A percentile compares a stretch with the other conserved stretches of the same genome.
phyloP scores from a whole-genome alignment of 2,113 vertebrate genomes.

The Etheostoma spectabile region DNA sequence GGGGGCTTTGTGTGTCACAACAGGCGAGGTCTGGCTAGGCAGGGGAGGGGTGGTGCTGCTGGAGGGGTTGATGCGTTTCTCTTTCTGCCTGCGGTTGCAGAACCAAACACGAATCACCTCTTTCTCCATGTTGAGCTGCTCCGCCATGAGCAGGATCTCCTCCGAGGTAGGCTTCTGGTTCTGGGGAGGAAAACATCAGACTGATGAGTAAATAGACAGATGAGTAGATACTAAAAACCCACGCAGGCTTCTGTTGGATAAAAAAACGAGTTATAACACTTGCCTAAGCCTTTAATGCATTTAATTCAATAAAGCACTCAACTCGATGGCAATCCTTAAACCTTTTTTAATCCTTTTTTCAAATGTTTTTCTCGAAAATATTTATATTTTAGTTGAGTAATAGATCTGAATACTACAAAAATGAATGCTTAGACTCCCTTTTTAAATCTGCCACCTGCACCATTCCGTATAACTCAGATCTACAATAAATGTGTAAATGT shows the following conservation, averaged over 20 bases:
- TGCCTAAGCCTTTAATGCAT: background rate
- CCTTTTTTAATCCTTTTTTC: too few species aligned
- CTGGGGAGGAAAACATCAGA: conserved; percentile 68
- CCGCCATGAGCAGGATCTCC: conserved; percentile 93
- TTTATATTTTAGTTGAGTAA: too few species aligned
- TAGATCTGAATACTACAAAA: background rate
- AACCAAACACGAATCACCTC: conserved; percentile 96
- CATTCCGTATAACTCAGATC: background rate
- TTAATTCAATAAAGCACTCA: too few species aligned
- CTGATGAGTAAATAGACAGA: background rate
- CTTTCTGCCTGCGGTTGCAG: conserved; percentile 95
- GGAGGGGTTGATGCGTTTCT: conserved; percentile 94
- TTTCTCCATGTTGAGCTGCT: conserved; percentile 96
- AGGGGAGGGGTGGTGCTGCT: conserved; percentile 90
- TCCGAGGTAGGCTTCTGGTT: conserved; percentile 97
- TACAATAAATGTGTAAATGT: background rate
- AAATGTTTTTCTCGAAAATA: too few species aligned
- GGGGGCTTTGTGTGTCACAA: conserved; percentile 84
- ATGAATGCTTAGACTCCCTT: background rate
- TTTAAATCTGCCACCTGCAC: background rate
- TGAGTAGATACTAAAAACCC: background rate
- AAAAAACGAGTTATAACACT: too few species aligned
- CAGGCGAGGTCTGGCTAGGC: conserved; percentile 84
- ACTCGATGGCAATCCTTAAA: too few species aligned
- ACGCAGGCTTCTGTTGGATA: background rate